Evolutionary conservation across 2,797 vertebrate species (phyloP).

Genomic region (Pipistrellus pipistrellus): DNA sequence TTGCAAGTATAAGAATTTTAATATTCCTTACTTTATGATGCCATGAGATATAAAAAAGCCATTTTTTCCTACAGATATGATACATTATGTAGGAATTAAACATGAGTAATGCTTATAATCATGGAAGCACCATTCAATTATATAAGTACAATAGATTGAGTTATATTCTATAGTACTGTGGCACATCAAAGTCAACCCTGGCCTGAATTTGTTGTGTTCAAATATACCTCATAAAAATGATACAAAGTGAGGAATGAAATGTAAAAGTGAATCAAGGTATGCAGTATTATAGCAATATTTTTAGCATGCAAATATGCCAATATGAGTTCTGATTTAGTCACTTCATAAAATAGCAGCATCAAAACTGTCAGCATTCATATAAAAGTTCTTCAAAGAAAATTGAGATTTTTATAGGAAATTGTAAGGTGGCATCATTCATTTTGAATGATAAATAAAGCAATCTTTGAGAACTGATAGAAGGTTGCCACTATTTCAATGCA

Average conservation of each 20-base stretch:
- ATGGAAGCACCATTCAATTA: neutral
- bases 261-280: neutral
- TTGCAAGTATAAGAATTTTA: neutral
- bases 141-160: neutral
- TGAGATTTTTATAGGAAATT: constrained; percentile 50
- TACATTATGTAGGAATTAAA: neutral
- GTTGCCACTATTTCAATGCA: neutral
- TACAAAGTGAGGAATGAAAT: constrained; percentile 10
- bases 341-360: constrained; percentile 11
- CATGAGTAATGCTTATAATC: constrained; percentile 32
- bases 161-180: neutral
- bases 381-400: constrained; percentile 52
- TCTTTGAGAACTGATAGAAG: neutral
- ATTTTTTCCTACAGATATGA: neutral
- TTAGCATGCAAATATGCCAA: neutral
- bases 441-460: constrained; percentile 57
- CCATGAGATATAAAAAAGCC: neutral
- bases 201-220: neutral
- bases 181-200: neutral
- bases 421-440: constrained; percentile 9
- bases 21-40: constrained; percentile 40
- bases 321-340: constrained; percentile 33
- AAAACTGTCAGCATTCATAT: constrained; percentile 43
- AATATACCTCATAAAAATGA: constrained; percentile 10
- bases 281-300: neutral